These are phyloP conservation scores for Chelon labrosus DNA, from an alignment of 2,797 vertebrate species.

Conservation along the genomic window DNA sequence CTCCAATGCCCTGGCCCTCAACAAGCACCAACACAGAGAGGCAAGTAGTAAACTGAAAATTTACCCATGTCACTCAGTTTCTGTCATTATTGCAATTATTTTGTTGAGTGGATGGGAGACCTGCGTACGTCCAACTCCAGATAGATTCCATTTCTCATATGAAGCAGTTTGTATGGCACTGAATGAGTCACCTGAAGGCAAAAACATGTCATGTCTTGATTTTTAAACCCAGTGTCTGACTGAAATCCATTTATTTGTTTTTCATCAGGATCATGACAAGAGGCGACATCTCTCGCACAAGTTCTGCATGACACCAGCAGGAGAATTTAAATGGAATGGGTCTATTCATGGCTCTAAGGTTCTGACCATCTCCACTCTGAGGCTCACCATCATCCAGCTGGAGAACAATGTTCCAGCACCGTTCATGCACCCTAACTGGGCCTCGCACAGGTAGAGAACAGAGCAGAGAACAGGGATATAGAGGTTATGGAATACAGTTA, in stretches of 20 bases:
- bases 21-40: slow-evolving; percentile 99
- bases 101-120: not conserved
- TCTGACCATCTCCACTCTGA: slow-evolving; percentile 95
- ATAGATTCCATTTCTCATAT: not conserved
- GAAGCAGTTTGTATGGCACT: not conserved
- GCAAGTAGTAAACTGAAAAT: slow-evolving; percentile 31
- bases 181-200: not conserved
- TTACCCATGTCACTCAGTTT: not conserved
- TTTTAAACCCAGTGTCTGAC: not conserved
- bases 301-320: slow-evolving; percentile 96
- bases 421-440: slow-evolving; percentile 99
- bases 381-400: slow-evolving; percentile 96
- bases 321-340: slow-evolving; percentile 99
- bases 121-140: not conserved
- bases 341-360: slow-evolving; percentile 96
- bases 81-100: not conserved
- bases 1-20: slow-evolving; percentile 93
- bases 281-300: slow-evolving; percentile 97
- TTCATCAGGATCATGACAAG: slow-evolving; percentile 94
- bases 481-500: not conserved
- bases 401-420: slow-evolving; percentile 98
- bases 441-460: slow-evolving; percentile 93
- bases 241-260: slow-evolving; percentile 35
- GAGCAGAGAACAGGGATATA: not conserved
- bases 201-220: slow-evolving; percentile 5